A percentile compares a stretch with the other conserved stretches of the same genome.
Evolutionary conservation across 2,888 invertebrate genomes (phyloP).

Genomic region (Mythimna ferrago): DNA sequence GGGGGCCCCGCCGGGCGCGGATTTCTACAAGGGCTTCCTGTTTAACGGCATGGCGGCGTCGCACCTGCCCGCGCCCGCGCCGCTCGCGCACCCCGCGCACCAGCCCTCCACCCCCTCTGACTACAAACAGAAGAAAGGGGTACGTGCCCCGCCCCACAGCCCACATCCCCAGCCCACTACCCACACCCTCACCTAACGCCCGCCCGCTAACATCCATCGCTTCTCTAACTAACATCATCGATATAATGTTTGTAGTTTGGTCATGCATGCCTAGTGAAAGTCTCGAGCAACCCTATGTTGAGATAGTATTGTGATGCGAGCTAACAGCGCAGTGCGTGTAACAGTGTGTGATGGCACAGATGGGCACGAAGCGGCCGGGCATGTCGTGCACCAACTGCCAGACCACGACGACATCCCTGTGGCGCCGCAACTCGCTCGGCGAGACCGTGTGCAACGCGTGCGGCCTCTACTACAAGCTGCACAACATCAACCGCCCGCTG

Average conservation of each 20-base stretch:
- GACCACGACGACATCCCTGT: conserved; percentile 97
- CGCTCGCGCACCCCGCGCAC: conserved; percentile 75
- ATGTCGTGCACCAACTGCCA: conserved; percentile 97
- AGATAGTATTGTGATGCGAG: not conserved
- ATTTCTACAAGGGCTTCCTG: conserved; percentile 96
- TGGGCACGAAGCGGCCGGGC: conserved; percentile 94
- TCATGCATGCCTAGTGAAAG: conserved; percentile 44
- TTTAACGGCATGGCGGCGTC: conserved; percentile 92
- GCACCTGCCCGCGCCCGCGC: conserved; percentile 76
- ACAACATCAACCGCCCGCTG: conserved; percentile 96
- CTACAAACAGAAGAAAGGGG: conserved; percentile 90
- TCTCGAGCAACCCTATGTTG: not conserved
- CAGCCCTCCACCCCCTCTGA: conserved; percentile 81
- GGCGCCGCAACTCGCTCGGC: conserved; percentile 93
- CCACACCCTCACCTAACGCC: conserved; percentile 49
- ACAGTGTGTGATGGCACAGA: conserved; percentile 70
- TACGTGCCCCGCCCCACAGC: conserved; percentile 77
- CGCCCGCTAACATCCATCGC: conserved; percentile 66
- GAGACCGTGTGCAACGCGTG: conserved; percentile 99
- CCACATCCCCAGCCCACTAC: conserved; percentile 47
- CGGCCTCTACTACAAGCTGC: conserved; percentile 98
- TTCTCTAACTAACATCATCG: conserved; percentile 68
- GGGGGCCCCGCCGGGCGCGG: conserved; percentile 95
- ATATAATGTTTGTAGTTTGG: conserved; percentile 24
- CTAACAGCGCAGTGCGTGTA: conserved; percentile 34